phyloP scores from a whole-genome alignment of 2,797 vertebrate species.

The Gymnothorax javanicus region DNA sequence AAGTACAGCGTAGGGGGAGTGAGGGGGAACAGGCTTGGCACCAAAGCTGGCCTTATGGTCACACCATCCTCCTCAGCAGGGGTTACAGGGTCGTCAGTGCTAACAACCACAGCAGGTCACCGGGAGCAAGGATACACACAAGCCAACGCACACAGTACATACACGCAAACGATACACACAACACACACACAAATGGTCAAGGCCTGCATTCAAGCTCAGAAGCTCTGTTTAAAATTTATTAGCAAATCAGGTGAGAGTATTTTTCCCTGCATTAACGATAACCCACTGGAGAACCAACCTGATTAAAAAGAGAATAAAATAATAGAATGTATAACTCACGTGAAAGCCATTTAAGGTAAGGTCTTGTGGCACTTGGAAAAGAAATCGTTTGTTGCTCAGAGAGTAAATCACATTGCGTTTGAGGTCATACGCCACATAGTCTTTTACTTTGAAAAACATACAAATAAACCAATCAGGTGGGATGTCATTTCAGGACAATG shows the following conservation, averaged over 20 bases:
- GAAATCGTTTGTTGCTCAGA: conserved; percentile 23
- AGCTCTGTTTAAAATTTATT: not conserved
- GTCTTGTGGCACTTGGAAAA: conserved; percentile 14
- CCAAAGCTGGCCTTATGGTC: conserved; percentile 82
- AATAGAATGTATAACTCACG: conserved; percentile 60
- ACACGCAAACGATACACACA: not conserved
- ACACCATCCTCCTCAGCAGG: conserved; percentile 59
- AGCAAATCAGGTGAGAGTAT: not conserved
- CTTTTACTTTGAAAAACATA: conserved; percentile 35
- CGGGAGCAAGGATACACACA: not conserved
- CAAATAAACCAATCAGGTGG: conserved; percentile 36
- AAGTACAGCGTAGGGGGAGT: conserved; percentile 90
- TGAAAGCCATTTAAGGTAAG: conserved; percentile 66
- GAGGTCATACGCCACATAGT: conserved; percentile 29
- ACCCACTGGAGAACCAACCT: not conserved
- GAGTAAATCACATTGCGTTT: conserved; percentile 19
- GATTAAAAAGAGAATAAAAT: not conserved
- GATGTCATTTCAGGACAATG: conserved; percentile 45
- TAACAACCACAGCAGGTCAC: conserved; percentile 44
- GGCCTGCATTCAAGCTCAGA: not conserved
- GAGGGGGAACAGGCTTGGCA: conserved; percentile 87
- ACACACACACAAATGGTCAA: not conserved
- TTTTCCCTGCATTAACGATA: not conserved
- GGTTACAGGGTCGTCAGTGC: conserved; percentile 68
- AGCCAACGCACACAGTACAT: not conserved